phyloP scores from a whole-genome alignment of 1,140 invertebrate species.

The Phocides pigmalion region DNA sequence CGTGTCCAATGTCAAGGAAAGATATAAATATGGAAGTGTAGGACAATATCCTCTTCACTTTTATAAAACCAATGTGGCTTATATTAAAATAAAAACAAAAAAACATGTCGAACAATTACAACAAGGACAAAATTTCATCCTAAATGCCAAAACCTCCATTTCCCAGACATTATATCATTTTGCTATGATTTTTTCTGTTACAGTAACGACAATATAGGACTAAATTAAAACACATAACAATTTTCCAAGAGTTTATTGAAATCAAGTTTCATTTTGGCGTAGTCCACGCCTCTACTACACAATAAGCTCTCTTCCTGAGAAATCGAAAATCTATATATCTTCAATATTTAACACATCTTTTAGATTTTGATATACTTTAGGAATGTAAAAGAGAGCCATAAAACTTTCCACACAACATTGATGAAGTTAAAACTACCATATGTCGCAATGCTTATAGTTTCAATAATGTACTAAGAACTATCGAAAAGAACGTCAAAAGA shows the following conservation, averaged over 20 bases:
- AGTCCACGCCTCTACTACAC: background rate
- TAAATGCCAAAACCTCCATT: too few species aligned
- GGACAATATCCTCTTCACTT: too few species aligned
- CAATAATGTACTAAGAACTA: too few species aligned
- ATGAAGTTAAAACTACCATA: background rate
- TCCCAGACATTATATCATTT: background rate
- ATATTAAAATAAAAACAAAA: too few species aligned
- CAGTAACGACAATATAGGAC: background rate
- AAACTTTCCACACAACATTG: background rate
- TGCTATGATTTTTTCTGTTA: background rate
- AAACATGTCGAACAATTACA: too few species aligned
- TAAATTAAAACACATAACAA: conserved; percentile 2
- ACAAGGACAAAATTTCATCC: too few species aligned
- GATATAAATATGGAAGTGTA: too few species aligned
- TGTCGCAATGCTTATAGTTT: too few species aligned
- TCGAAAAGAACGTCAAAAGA: too few species aligned
- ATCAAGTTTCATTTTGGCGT: background rate
- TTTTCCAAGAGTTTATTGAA: conserved; percentile 5
- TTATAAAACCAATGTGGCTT: too few species aligned
- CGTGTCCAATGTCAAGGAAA: too few species aligned
- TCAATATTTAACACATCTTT: conserved; percentile 2
- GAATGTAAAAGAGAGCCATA: background rate
- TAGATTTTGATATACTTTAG: background rate
- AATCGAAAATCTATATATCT: conserved; percentile 1
- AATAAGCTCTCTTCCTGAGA: conserved; percentile 6